Conservation (phyloP, 2,797 vertebrate species). For the Acanthis flammea region DNA sequence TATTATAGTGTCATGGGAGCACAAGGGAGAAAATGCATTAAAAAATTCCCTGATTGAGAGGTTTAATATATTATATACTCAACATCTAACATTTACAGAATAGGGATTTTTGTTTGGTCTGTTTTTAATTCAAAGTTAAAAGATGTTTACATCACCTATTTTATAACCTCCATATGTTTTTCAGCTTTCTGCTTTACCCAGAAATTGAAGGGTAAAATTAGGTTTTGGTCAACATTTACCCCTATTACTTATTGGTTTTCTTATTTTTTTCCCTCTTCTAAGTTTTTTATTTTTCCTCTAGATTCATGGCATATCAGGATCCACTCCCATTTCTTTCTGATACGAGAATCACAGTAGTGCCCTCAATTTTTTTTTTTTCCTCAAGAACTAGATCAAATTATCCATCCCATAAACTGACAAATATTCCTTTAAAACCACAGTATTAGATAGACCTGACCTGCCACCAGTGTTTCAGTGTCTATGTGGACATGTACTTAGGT, state of each 20-base stretch:
- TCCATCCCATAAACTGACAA: not conserved
- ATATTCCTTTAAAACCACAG: not conserved
- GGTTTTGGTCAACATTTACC: not conserved
- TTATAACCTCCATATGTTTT: not conserved
- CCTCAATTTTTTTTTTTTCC: accelerated
- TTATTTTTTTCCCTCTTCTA: accelerated
- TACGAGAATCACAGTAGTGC: accelerated
- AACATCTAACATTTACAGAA: constrained; percentile 19
- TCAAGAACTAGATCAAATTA: not conserved
- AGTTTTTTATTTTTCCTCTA: not conserved
- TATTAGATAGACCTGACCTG: not conserved
- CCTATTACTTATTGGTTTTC: not conserved
- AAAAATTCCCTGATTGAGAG: not conserved
- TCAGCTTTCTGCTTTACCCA: not conserved
- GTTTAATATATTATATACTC: not conserved
- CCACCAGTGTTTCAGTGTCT: not conserved
- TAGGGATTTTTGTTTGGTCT: not conserved
- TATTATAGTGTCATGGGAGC: constrained; percentile 47
- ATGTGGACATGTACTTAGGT: not conserved
- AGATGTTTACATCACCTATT: not conserved
- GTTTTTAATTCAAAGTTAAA: not conserved
- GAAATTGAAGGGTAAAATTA: not conserved
- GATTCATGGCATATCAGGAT: not conserved
- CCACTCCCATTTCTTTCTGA: not conserved
- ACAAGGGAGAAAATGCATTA: constrained; percentile 22